Evolutionary conservation across 2,888 invertebrate genomes (phyloP).

Genomic region (Mesoligia furuncula): DNA sequence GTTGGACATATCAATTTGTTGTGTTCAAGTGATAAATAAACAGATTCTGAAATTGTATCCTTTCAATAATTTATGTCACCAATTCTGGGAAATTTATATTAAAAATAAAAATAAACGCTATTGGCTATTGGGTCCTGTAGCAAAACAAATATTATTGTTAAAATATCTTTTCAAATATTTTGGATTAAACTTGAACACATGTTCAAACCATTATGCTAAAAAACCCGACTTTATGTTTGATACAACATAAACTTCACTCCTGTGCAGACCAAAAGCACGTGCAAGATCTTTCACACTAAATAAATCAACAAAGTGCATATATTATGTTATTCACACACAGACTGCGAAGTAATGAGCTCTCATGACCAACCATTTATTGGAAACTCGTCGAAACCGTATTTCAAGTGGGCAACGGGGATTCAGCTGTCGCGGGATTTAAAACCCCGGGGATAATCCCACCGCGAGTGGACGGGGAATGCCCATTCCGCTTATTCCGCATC

Average conservation of each 20-base stretch:
- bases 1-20: slow-evolving; percentile 24
- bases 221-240: not conserved
- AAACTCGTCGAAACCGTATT: slow-evolving; percentile 55
- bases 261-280: not conserved
- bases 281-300: not conserved
- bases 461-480: slow-evolving; percentile 53
- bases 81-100: slow-evolving; percentile 1
- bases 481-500: slow-evolving; percentile 50
- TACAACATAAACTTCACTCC: not conserved
- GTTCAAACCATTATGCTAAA: not conserved
- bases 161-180: not conserved
- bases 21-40: slow-evolving; percentile 15
- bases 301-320: slow-evolving; percentile 12
- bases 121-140: not conserved
- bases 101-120: not conserved
- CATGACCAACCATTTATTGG: slow-evolving; percentile 60
- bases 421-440: slow-evolving; percentile 56
- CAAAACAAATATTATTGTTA: not conserved
- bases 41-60: slow-evolving; percentile 8
- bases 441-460: slow-evolving; percentile 58
- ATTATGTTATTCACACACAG: slow-evolving; percentile 14
- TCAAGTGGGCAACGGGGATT: slow-evolving; percentile 55
- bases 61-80: not conserved
- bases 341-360: slow-evolving; percentile 40
- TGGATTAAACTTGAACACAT: not conserved